Conservation (phyloP, 2,797 vertebrate species). For the Clamator glandarius region DNA sequence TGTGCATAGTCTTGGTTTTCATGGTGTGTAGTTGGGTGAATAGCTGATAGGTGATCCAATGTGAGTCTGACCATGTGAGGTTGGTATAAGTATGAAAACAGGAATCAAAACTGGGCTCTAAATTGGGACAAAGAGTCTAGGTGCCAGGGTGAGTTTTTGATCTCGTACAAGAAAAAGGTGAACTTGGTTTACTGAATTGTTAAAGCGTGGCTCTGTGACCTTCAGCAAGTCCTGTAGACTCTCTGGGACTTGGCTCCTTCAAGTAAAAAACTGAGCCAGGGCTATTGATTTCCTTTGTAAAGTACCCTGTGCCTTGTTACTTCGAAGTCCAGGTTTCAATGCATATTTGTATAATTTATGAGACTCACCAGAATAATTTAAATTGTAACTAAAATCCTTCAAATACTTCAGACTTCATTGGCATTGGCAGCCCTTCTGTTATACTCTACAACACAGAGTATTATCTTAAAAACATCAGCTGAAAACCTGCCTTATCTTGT, state of each 20-base stretch:
- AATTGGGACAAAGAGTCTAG: background rate
- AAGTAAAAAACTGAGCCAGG: background rate
- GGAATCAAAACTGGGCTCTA: background rate
- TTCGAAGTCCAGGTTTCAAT: background rate
- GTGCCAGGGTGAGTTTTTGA: background rate
- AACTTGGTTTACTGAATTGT: background rate
- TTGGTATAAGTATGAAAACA: background rate
- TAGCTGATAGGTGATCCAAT: fast-evolving
- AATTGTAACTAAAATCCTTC: background rate
- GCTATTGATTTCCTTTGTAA: background rate
- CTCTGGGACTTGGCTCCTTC: background rate
- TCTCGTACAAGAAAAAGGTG: background rate
- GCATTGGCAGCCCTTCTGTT: background rate
- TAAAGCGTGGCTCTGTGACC: background rate
- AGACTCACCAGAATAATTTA: background rate
- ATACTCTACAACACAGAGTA: background rate
- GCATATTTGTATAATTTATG: background rate
- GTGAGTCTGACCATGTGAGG: background rate
- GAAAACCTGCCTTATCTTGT: background rate
- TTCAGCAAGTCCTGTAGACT: background rate
- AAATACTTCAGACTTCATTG: background rate
- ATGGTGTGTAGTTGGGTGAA: fast-evolving
- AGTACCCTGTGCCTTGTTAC: background rate
- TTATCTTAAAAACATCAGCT: background rate
- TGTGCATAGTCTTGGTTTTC: fast-evolving